Base-by-base conservation (phyloP, 2,888 invertebrate species). In the Hirtodrosophila histrioides region DNA sequence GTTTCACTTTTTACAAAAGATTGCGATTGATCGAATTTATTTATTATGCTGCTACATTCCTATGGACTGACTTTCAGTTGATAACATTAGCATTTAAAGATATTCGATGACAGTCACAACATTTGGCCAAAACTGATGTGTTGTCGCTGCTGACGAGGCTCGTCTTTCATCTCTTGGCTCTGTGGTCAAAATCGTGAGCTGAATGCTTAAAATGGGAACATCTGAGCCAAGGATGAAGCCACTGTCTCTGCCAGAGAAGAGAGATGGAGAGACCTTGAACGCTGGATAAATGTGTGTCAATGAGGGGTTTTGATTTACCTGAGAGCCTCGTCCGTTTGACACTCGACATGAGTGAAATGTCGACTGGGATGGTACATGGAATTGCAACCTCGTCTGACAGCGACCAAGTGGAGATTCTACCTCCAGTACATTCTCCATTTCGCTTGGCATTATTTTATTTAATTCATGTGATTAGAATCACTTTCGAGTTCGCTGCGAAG, bases 181-280 rank as follows among this genome's bases (percentile, higher is more conserved):
- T 83, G 46, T 89, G 89, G 90, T 88, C 90, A 89, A 89, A 90
- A 70, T 90, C 89, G 90, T 90, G 90, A 89, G 89, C 78, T 57
- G 89, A 89, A 86, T 88, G 70, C 61, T 65, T 54, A 69, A 56
- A 70, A 69, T 76, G 75, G 69, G 66, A 77, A 54, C 60, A 75
- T 67, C 63, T 36, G 17, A 48, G 31, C 43, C 9, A 58, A 75
- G 73, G 73, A 75, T 73, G 61, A 43, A 40, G 55, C 35, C 33
- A 23, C 50, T 51, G 51, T 27, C 43, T 23, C 8, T 45, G 64
- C n/a, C 9, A 33, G 29, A 24, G 51, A 53, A 17, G 44, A 27
- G 17, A 17, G 17, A 17, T 17, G 2, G 17, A 17, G 65, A 73
- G 78, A 83, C 80, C 75, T 86, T 83, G 75, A 54, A 60, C 46